Evolutionary conservation across 2,113 vertebrate genomes (phyloP).

Genomic region (Halichoeres trimaculatus): DNA sequence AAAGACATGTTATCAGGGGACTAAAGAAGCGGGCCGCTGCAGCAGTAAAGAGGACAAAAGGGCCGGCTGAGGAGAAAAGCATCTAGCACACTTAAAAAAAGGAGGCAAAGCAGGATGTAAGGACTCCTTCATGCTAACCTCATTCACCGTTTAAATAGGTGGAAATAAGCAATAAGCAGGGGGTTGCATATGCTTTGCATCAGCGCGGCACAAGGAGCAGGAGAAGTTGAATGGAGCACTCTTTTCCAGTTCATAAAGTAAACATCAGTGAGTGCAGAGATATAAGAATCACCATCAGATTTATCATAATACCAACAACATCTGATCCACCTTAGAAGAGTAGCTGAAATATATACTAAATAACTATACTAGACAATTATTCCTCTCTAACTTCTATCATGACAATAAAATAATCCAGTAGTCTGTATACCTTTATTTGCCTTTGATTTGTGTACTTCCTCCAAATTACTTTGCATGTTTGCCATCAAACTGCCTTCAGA

Average conservation of each 20-base stretch:
- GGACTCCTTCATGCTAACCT: slow-evolving; percentile 65
- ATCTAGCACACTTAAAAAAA: slow-evolving; percentile 38
- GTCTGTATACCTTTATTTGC: slow-evolving; percentile 27
- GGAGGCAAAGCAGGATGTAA: slow-evolving; percentile 47
- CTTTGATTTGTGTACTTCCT: slow-evolving; percentile 24
- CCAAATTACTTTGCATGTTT: slow-evolving; percentile 53
- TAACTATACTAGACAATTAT: slow-evolving; percentile 3
- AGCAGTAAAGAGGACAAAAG: slow-evolving; percentile 38
- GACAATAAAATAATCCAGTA: slow-evolving; percentile 53
- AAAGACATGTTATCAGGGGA: slow-evolving; percentile 26
- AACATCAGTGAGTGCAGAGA: slow-evolving; percentile 72
- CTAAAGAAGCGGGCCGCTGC: slow-evolving; percentile 54
- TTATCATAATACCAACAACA: neutral
- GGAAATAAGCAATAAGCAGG: slow-evolving; percentile 33
- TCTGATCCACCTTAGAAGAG: slow-evolving; percentile 24
- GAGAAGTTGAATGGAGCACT: slow-evolving; percentile 64
- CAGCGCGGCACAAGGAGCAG: slow-evolving; percentile 41
- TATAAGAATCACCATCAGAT: slow-evolving; percentile 17
- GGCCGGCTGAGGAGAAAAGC: slow-evolving; percentile 41
- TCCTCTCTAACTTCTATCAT: neutral
- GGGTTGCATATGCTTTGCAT: slow-evolving; percentile 68
- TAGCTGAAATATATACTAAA: slow-evolving; percentile 6
- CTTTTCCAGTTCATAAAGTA: slow-evolving; percentile 81
- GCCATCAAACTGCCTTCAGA: slow-evolving; percentile 36
- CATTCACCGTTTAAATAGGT: slow-evolving; percentile 40